Base-by-base conservation (phyloP, 1,140 invertebrate genomes). In the Procambarus clarkii region DNA sequence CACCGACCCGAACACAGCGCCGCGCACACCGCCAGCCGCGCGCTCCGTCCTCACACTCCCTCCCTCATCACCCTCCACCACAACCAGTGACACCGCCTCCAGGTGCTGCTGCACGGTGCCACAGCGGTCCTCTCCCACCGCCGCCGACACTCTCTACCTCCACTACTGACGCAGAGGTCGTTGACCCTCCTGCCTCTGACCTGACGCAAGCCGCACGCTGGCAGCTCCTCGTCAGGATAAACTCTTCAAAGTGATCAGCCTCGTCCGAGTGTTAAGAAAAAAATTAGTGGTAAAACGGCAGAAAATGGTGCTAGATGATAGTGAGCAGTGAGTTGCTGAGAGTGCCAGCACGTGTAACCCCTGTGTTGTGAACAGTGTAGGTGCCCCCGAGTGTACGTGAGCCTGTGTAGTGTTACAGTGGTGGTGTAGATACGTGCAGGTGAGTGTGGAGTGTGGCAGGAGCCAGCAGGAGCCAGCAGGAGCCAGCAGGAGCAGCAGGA, bases 1-100 rank as follows among this genome's bases (percentile, higher is more conserved):
- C 87, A 88, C 79, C 87, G 79, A 88, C 87, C 87, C 87, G 87
- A 69, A 82, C 87, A 88, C 58, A 88, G 87, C 77, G 54, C 86
- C 83, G 86, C 86, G 86, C 86, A 80, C 77, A 64, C 86, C 78
- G 34, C 78, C 78, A 77, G 77, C 78, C 78, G 54, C 77, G 18
- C 77, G 77, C 50, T 77, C 86, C 86, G 77, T n/a, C 54, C 86
- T 80, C 77, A 80, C 64, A 54, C 84, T n/a, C 58, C 60, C 60
- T 64, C 60, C 60, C 60, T 34, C 69, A 74, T n/a, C 69, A 74
- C 69, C 64, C 11, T 21, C 64, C 69, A 50, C 80, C 24, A 44
- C 80, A 9, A 82, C 80, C 48, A 13, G 60, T 34, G 80, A 82
- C 80, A 60, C 80, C 50, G 54, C 50, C 60, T 64, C n/a, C 81